Evolutionary conservation across 1,140 invertebrate species (phyloP), one percentile per base, ranked within the genome.

Genomic region (Drosophila navojoa): DNA sequence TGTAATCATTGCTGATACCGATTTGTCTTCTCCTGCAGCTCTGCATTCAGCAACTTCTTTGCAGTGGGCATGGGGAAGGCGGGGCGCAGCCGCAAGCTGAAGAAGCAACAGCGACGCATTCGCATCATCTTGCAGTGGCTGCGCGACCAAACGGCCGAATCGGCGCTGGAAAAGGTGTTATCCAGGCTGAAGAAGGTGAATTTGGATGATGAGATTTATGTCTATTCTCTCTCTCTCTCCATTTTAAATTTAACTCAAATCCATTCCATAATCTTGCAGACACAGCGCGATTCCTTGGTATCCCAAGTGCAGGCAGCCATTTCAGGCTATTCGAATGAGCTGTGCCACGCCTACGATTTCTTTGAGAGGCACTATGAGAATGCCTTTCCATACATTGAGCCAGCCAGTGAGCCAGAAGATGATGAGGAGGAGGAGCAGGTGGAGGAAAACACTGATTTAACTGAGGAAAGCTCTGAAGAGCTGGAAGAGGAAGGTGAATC

Each of bases 121-220:
- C 92, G 95, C 62, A 93, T 94, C 15, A 92, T 96, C 3, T 92
- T 98, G 0, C 92, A 94, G 38, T 98, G 97, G 97, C 76, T 98
- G 0, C 93, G 94, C 76, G 93, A 95, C 82, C 94, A 96, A 80
- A 94, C 93, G 10, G 91, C 96, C 11, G 94, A 96, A 29, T 93
- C 94, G 15, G 96, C 96, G 0, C 92, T 97, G 35, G 75, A 91
- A n/a, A 95, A 95, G 79, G 93, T 96, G 57, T 74, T 96, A 38
- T 93, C 93, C 3, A 92, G 93, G 75, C 58, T 90, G n/a, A 94
- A 93, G 77, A 93, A 93, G 77, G 90, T 91, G 16, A 29, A 40
- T 16, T 94, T 84, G 32, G 35, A 38, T 22, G 35, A 29, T 29
- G 27, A 29, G 27, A 29, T 29, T 29, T 29, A 29, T 29, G 27